Evolutionary conservation across 2,113 vertebrate species (phyloP).

Genomic region (Burhinus bistriatus): DNA sequence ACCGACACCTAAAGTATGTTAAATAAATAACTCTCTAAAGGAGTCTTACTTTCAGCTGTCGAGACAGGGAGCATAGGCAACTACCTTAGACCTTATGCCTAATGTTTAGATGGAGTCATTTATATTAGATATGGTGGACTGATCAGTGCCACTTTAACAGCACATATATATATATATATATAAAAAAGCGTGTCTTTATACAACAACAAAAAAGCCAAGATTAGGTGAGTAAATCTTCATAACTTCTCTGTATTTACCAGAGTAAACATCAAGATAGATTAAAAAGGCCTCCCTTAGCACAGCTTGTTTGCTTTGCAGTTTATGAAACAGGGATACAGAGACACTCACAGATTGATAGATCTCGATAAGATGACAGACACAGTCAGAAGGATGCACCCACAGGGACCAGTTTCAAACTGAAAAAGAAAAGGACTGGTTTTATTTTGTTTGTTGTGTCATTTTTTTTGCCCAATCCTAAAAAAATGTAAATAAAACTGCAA

Average conservation of each 20-base stretch:
- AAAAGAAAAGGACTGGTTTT: background rate
- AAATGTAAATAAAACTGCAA: background rate
- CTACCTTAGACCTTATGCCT: background rate
- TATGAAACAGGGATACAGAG: background rate
- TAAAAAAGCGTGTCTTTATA: background rate
- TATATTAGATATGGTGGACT: background rate
- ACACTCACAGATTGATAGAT: conserved; percentile 83
- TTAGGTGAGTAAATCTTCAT: background rate
- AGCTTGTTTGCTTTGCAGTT: background rate
- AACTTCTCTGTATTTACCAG: background rate
- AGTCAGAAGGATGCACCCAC: conserved; percentile 86
- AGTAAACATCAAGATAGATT: background rate
- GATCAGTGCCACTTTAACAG: background rate
- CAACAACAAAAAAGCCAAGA: background rate
- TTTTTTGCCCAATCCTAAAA: background rate
- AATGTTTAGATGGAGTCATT: background rate
- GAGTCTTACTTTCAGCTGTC: background rate
- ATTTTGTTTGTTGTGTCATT: background rate
- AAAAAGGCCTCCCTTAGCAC: background rate
- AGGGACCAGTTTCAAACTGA: conserved; percentile 87
- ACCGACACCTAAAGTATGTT: background rate
- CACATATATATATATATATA: fast-evolving
- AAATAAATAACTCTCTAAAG: background rate
- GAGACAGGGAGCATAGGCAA: background rate
- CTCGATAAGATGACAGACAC: conserved; percentile 90